Conservation (phyloP, 2,797 vertebrate genomes). For the Rhinichthys osculus region DNA sequence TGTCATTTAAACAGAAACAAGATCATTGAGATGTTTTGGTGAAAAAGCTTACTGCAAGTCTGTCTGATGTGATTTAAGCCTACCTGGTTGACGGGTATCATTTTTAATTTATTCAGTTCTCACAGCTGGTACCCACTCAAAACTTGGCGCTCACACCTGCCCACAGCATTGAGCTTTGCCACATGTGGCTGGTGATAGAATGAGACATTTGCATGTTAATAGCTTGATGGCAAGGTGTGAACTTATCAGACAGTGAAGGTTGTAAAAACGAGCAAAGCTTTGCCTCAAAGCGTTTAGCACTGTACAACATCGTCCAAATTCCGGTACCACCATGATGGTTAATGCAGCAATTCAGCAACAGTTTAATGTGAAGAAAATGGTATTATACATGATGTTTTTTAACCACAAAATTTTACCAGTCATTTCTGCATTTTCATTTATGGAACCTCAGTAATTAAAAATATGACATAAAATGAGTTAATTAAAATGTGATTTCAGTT, state of each 20-base stretch:
- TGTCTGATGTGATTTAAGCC: constrained; percentile 8
- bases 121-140: constrained; percentile 26
- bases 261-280: constrained; percentile 3
- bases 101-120: constrained; percentile 16
- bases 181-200: constrained; percentile 40
- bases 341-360: background rate
- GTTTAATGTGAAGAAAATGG: background rate
- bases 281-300: background rate
- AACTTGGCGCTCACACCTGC: constrained; percentile 18
- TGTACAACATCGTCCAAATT: constrained; percentile 5
- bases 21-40: background rate
- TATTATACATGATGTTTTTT: background rate
- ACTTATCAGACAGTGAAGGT: constrained; percentile 17
- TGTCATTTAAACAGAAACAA: background rate
- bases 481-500: background rate
- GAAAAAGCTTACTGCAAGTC: background rate
- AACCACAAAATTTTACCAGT: background rate
- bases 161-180: constrained; percentile 21
- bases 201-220: constrained; percentile 45
- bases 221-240: constrained; percentile 28
- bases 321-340: background rate
- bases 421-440: background rate
- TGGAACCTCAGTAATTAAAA: background rate
- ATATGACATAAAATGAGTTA: background rate
- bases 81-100: background rate